phyloP scores from a whole-genome alignment of 2,888 invertebrate species.

The Altica lythri region DNA sequence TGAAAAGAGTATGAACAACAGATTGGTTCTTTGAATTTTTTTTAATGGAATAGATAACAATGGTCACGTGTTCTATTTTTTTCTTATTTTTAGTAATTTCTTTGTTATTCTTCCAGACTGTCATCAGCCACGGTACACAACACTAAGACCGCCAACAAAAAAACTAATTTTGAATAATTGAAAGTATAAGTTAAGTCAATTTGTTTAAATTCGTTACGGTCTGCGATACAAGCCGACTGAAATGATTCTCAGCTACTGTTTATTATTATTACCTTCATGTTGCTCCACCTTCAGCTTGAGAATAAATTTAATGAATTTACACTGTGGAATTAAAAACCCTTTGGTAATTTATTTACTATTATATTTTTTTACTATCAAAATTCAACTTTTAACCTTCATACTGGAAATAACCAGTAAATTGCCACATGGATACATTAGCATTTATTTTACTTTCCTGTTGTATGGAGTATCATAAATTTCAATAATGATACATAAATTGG shows the following conservation, averaged over 20 bases:
- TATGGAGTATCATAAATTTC: too few relatives aligned
- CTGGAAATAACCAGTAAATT: too few relatives aligned
- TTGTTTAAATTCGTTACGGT: constrained; percentile 55
- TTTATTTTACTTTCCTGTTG: too few relatives aligned
- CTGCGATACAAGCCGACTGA: constrained; percentile 31
- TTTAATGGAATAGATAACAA: too few relatives aligned
- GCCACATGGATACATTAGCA: too few relatives aligned
- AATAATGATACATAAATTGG: too few relatives aligned
- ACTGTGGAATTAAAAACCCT: constrained; percentile 2
- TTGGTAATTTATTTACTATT: constrained; percentile 2
- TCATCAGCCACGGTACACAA: constrained; percentile 42
- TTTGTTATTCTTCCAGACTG: constrained; percentile 11
- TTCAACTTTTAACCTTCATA: too few relatives aligned
- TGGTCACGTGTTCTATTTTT: too few relatives aligned
- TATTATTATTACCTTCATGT: constrained; percentile 16
- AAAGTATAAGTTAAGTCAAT: constrained; percentile 54
- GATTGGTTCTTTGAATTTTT: too few relatives aligned
- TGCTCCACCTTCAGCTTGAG: neutral
- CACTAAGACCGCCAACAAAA: constrained; percentile 31
- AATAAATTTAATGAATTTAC: constrained; percentile 13
- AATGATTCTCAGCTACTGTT: constrained; percentile 21
- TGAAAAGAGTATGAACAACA: too few relatives aligned
- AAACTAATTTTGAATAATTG: constrained; percentile 53
- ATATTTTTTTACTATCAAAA: too few relatives aligned
- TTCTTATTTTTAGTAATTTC: too few relatives aligned